Base-by-base conservation (phyloP, 2,888 invertebrate genomes). In the Drosophila falleni region DNA sequence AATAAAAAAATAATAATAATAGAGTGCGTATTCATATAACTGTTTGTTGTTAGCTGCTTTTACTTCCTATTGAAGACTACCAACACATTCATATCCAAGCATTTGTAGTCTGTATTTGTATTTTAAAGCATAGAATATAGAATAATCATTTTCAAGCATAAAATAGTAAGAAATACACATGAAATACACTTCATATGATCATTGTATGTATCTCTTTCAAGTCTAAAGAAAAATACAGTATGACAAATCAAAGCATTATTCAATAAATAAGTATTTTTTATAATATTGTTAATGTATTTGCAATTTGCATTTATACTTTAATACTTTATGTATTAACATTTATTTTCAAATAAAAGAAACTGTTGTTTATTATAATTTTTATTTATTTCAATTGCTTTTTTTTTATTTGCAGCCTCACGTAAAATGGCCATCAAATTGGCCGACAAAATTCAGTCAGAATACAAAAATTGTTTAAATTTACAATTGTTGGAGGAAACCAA, bases 1-100 rank as follows among this genome's bases (percentile, higher is more conserved):
- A 33, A 47, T 35, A 33, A 35, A 50, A 50, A 66, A 76, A 67
- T 66, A 53, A 58, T 37, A 69, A 71, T 74, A 69, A 69, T 66
- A 68, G 80, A 82, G 66, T 70, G 59, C 75, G 47, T 80, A 78
- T 70, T 68, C 63, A 61, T 69, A 76, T 76, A 84, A 88, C 75
- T 82, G 81, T 87, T 82, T 87, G 87, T 88, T 89, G 86, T 86
- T 89, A 86, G 86, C 89, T 87, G 86, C 86, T 89, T 86, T 76
- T 79, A 89, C 89, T 86, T 86, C 86, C 86, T 89, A 84, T 84
- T 89, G 89, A 86, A 86, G 86, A 86, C 80, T 84, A 78, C 67
- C 72, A 82, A 87, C 76, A 86, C 68, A 88, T 75, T 62, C 79
- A 84, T 84, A 84, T 81, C 78, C 78, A 76, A 78, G 78, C 84